These are phyloP conservation scores for Apoda limacodes DNA, from an alignment of 2,888 invertebrate species.

Conservation along the genomic window DNA sequence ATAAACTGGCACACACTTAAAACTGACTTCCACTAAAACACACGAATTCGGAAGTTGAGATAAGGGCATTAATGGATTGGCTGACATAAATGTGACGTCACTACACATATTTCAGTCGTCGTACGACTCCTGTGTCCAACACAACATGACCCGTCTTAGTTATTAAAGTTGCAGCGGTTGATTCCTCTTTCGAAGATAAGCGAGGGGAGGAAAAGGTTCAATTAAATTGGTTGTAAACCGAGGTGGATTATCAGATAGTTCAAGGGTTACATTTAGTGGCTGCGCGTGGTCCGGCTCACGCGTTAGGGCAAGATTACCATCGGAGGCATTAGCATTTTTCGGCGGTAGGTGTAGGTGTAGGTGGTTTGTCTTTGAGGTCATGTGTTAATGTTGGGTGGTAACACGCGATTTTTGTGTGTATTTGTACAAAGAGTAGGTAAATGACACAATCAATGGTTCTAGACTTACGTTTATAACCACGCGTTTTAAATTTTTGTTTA, in stretches of 20 bases:
- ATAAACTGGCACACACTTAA: slow-evolving; percentile 47
- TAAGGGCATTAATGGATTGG: slow-evolving; percentile 67
- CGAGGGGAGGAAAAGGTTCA: slow-evolving; percentile 23
- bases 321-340: slow-evolving; percentile 60
- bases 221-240: slow-evolving; percentile 28
- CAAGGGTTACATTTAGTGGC: slow-evolving; percentile 59
- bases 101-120: slow-evolving; percentile 60
- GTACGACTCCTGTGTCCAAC: slow-evolving; percentile 42
- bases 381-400: slow-evolving; percentile 41
- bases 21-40: slow-evolving; percentile 34
- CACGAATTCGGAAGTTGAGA: slow-evolving; percentile 64
- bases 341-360: slow-evolving; percentile 30
- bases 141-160: slow-evolving; percentile 24
- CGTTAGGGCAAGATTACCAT: slow-evolving; percentile 51
- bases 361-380: slow-evolving; percentile 56
- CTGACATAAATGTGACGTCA: slow-evolving; percentile 69
- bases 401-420: slow-evolving; percentile 55
- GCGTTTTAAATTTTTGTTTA: no score
- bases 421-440: no score
- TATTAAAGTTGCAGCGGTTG: neutral
- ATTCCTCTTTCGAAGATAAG: neutral
- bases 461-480: no score
- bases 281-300: slow-evolving; percentile 62
- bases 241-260: slow-evolving; percentile 57
- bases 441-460: no score